Evolutionary conservation across 2,797 vertebrate genomes (phyloP), one percentile per base, ranked within the genome.

Genomic region (Poecilia velifera): DNA sequence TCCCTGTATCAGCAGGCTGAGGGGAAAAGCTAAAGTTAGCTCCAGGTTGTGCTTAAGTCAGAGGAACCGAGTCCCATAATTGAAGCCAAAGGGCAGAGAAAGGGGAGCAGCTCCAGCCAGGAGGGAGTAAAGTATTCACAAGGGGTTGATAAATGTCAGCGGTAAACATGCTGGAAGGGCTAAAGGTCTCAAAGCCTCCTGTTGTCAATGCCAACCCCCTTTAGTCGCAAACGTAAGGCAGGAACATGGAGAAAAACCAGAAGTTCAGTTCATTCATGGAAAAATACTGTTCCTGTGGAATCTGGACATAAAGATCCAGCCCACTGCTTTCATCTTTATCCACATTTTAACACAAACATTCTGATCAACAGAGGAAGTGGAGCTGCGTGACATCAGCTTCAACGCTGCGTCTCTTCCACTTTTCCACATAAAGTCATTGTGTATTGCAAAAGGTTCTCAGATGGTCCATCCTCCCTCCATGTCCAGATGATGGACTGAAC

Each of bases 81-180:
- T 84, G 83, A 83, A 90, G 85, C 82, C 41, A 86, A 92, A 92
- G 90, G 87, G 84, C 88, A 88, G 81, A 43, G n/a, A 85, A 79
- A 64, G 71, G 79, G 83, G 83, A 83, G 81, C 76, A 76, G 86
- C 79, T 84, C 66, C 59, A 70, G 72, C 79, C 83, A 82, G 80
- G 82, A 87, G 77, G 83, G 80, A 84, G 79, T 25, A 25, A 89
- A 88, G 83, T 76, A 91, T 87, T 85, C 88, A 82, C 88, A 81
- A 82, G 86, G 89, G 89, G 87, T 80, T 77, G 79, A 86, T 89
- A 90, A 91, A 94, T 93, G 90, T 91, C 92, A 93, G 80, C 73
- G 1, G 82, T 84, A 84, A 92, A 87, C 86, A 80, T 73, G 82
- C 80, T 55, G 80, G 62, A 72, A 55, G n/a, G n/a, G 76, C 70